Evolutionary conservation across 2,888 invertebrate species (phyloP).

Genomic region (Entomobrya multifasciata): DNA sequence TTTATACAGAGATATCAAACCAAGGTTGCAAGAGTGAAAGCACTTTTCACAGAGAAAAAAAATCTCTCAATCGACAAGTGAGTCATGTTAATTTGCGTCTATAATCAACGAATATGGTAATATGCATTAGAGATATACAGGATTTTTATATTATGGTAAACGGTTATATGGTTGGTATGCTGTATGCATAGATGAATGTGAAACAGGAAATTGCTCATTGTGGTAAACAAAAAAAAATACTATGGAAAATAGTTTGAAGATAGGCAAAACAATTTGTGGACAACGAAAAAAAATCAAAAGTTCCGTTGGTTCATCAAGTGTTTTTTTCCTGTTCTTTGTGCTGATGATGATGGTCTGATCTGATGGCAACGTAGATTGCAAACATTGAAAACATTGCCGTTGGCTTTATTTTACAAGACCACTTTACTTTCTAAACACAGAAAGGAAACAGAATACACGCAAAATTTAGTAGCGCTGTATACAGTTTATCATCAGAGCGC

Average conservation of each 20-base stretch:
- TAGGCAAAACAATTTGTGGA: not conserved
- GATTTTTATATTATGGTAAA: too few species aligned
- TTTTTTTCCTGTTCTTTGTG: not conserved
- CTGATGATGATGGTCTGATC: not conserved
- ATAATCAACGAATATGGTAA: conserved; percentile 20
- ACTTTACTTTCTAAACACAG: too few species aligned
- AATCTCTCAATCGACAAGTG: not conserved
- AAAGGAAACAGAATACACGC: too few species aligned
- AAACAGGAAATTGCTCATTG: not conserved
- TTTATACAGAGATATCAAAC: too few species aligned
- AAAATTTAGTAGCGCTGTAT: too few species aligned
- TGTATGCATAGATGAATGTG: not conserved
- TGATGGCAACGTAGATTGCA: conserved; percentile 26
- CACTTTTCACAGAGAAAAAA: too few species aligned
- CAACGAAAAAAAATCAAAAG: not conserved
- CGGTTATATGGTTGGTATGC: too few species aligned
- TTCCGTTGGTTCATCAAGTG: not conserved
- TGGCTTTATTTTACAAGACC: too few species aligned
- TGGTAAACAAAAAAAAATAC: not conserved
- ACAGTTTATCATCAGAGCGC: too few species aligned
- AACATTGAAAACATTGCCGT: too few species aligned
- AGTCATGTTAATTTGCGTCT: conserved; percentile 16
- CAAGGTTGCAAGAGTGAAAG: too few species aligned
- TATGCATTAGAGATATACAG: not conserved
- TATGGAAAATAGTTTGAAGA: not conserved